Evolutionary conservation across 2,113 vertebrate genomes (phyloP), one percentile per base, ranked within the genome.

Genomic region (Loxodonta africana): DNA sequence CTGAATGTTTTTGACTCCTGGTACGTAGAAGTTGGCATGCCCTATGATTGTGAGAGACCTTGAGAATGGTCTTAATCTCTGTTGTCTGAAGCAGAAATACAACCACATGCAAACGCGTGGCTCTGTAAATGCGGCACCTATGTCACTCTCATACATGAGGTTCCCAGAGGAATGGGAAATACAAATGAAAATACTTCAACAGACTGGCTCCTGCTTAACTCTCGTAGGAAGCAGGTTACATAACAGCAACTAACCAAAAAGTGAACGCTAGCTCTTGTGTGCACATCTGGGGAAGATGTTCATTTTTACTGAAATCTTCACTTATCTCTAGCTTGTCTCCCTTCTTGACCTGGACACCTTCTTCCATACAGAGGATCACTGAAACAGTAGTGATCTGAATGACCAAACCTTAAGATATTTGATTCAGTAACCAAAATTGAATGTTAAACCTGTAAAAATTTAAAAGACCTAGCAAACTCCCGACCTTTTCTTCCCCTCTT

Each of bases 351-450:
- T 81, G 4, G 53, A 86, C n/a, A 80, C 14, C 4, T 37, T 81
- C 26, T n/a, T 82, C 28, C 23, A 94, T 53, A 88, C 37, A 67
- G 76, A 87, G 28, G 28, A 65, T 86, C 41, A 85, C 12, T 41
- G 25, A 93, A 91, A 73, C 21, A 71, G 15, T 20, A 81, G 10
- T 21, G 33, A 76, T 65, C 28, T 82, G 37, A 92, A 92, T 90
- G 44, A 73, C 65, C 87, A 81, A 92, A 37, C 23, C 41, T 77
- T 73, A 81, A 73, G 33, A 74, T 21, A n/a, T 20, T 78, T 73
- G 86, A 95, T 71, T 96, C 53, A 96, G 83, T 3, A 94, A 76
- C 67, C n/a, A 67, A 73, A 96, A 81, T 51, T 83, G 71, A 96
- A 83, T 73, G 51, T 15, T 81, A 86, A 92, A 90, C 26, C 33